Percentiles rank a stretch among this genome's conserved stretches.
Evolutionary conservation across 2,113 vertebrate genomes (phyloP).

Genomic region (Dendropsophus ebraccatus): DNA sequence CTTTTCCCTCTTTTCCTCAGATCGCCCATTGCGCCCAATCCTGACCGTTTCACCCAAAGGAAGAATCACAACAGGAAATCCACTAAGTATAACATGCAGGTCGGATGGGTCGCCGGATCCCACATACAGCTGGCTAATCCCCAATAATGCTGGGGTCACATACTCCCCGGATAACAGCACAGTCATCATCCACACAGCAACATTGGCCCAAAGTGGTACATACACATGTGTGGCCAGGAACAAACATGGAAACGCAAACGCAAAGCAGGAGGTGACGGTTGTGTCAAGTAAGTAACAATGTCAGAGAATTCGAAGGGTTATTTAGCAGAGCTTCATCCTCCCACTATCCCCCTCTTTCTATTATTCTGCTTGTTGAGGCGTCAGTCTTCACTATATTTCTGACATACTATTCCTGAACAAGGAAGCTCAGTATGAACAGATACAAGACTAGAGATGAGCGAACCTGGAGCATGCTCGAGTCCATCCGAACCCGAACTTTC

Average conservation of each 20-base stretch:
- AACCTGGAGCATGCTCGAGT: no score
- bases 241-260: not conserved
- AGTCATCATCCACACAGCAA: not conserved
- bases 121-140: not conserved
- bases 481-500: no score
- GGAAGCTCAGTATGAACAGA: no score
- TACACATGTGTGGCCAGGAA: conserved; percentile 9
- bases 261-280: not conserved
- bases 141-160: not conserved
- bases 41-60: not conserved
- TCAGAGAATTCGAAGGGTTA: no score
- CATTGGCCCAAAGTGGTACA: not conserved
- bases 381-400: no score
- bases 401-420: no score
- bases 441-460: no score
- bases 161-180: not conserved
- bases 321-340: no score
- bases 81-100: conserved; percentile 13
- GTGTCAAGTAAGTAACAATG: not conserved
- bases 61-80: not conserved
- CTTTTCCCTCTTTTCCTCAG: not conserved
- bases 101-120: not conserved
- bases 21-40: not conserved
- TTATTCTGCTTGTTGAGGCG: no score
- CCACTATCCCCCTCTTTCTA: no score